phyloP scores from a whole-genome alignment of 35 echinoderm and acorn worm species.

The Acanthaster planci region DNA sequence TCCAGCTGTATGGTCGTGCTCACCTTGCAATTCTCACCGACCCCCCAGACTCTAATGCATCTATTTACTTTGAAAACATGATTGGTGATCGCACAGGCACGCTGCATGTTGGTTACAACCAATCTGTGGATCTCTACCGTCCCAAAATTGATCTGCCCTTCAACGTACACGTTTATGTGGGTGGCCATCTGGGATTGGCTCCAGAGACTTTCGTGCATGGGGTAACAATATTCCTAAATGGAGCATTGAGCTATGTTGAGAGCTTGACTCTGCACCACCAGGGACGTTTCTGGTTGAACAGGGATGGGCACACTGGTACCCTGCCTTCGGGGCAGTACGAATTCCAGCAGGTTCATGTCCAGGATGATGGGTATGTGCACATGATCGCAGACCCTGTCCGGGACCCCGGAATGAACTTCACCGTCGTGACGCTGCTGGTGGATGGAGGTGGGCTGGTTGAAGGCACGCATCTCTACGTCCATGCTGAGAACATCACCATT shows the following conservation, averaged over 20 bases:
- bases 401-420: slow-evolving; percentile 70
- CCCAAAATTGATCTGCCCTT: slow-evolving; percentile 76
- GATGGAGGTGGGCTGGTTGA: slow-evolving; percentile 89
- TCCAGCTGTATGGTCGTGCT: slow-evolving; percentile 81
- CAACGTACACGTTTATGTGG: slow-evolving; percentile 74
- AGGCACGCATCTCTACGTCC: slow-evolving; percentile 77
- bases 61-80: slow-evolving; percentile 89
- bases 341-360: slow-evolving; percentile 78
- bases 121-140: slow-evolving; percentile 73
- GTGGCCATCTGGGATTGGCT: slow-evolving; percentile 73
- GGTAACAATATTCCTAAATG: slow-evolving; percentile 75
- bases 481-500: slow-evolving; percentile 83
- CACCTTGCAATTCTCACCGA: slow-evolving; percentile 74
- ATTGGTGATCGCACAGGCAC: slow-evolving; percentile 92
- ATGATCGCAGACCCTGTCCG: slow-evolving; percentile 82
- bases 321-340: slow-evolving; percentile 51
- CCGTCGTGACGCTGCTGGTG: slow-evolving; percentile 56
- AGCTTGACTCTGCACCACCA: slow-evolving; percentile 75
- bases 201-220: slow-evolving; percentile 76
- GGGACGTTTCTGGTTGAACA: slow-evolving; percentile 79
- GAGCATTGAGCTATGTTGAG: slow-evolving; percentile 59
- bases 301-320: slow-evolving; percentile 54
- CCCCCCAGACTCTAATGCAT: slow-evolving; percentile 45
- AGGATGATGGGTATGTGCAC: slow-evolving; percentile 83
- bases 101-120: slow-evolving; percentile 71